Conservation (phyloP, 1,140 invertebrate genomes). For the Lethocerus indicus region DNA sequence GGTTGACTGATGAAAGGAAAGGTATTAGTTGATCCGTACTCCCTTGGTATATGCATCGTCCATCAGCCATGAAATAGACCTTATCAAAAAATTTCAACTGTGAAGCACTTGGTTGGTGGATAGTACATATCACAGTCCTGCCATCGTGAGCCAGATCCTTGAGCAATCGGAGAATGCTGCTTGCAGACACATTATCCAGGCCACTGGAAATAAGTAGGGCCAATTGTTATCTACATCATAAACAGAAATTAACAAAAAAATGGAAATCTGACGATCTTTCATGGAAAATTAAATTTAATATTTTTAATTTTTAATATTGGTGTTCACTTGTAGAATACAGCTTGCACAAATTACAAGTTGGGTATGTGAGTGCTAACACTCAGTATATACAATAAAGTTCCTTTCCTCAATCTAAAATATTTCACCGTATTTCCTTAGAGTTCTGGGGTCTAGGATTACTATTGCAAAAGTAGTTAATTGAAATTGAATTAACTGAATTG, state of each 20-base stretch:
- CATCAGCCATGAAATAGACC: constrained; percentile 44
- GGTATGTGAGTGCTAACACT: background rate
- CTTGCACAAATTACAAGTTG: background rate
- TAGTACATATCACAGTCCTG: constrained; percentile 61
- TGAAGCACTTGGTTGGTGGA: constrained; percentile 68
- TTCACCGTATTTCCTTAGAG: background rate
- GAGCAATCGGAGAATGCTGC: constrained; percentile 41
- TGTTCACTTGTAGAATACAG: background rate
- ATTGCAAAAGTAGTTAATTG: background rate
- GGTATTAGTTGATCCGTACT: constrained; percentile 44
- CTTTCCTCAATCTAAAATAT: background rate
- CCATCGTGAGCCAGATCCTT: constrained; percentile 40
- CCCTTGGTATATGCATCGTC: constrained; percentile 59
- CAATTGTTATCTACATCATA: background rate
- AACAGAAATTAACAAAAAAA: background rate
- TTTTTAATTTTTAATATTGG: background rate
- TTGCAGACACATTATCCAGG: constrained; percentile 52
- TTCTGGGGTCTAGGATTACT: background rate
- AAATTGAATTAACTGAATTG: background rate
- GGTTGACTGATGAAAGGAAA: constrained; percentile 41
- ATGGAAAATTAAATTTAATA: background rate
- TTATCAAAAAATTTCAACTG: constrained; percentile 61
- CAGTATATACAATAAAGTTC: background rate
- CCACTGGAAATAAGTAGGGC: constrained; percentile 36
- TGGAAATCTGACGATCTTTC: background rate